Base-by-base conservation (phyloP, 37 sponge, comb jelly and placozoan species). In the Halisarca cf. caerulea region DNA sequence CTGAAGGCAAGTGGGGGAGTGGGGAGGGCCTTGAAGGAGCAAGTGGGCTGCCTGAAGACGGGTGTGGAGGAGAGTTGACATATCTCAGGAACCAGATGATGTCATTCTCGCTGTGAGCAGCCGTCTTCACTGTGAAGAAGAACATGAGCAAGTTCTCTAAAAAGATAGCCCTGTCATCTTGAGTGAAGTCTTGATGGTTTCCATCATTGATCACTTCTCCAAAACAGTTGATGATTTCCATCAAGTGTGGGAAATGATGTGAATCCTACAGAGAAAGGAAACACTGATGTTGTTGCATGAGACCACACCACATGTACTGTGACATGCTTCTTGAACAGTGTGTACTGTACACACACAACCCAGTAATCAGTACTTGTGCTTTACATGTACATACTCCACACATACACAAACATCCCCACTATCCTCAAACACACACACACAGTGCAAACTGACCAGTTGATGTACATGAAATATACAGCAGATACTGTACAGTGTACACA, bases 91-190 rank as follows among this genome's bases (percentile, higher is more conserved):
- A 87, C 86, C 85, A 88, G 43, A 33, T 8, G 21, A 80, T 66
- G 64, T 91, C 92, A 24, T 85, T 32, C 0, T 58, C 35, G 25
- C 81, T 69, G 53, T 77, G 72, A 17, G 17, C 38, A 23, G 69
- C 60, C 30, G 60, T 84, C 33, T 85, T 60, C 14, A 33, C 30
- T n/a, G 92, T 84, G 79, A 91, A 91, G 83, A 82, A 74, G 77
- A 74, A 74, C 0, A 17, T 21, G 2, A 74, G 44, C 41, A 74
- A 40, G 77, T 41, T 74, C 44, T 74, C 77, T 17, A 74, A 37
- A 40, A 36, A 74, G 45, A n/a, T 24, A 17, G 45, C 21, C 20
- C 21, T 41, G 77, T 74, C 77, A 41, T 37, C 36, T 23, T 25
- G 2, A 43, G 24, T 20, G 45, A 74, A 40, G 24, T 8, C 24